Base-by-base conservation (phyloP, 2,888 invertebrate genomes). In the Tenthredo notha region DNA sequence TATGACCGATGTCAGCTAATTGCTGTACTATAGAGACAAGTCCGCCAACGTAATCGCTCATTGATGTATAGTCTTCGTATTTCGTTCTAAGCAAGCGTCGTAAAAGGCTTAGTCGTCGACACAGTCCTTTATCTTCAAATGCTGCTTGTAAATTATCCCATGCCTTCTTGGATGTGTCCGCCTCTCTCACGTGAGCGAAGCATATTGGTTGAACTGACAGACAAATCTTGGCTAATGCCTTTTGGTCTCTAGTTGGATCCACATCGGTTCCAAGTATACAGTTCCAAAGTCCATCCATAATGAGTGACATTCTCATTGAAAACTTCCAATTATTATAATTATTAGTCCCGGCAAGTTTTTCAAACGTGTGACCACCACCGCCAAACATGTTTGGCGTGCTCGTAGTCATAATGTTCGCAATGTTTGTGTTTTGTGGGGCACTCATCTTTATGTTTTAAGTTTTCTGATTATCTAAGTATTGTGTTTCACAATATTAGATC, bases 1-100 rank as follows among this genome's bases (percentile, higher is more conserved):
- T 86, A 15, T 86, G 86, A 9, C 85, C 85, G 0, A 87, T 87
- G 2, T 85, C 84, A 29, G 86, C 85, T 25, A 87, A 84, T 84
- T 87, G 84, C 72, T 88, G 88, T 12, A 87, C 86, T 2, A 88
- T 25, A 47, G 87, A 82, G 86, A 88, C 87, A 1, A 86, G 70
- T 70, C 86, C 87, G 77, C 87, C 88, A 1, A 88, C 87, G 80
- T 89, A 89, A 1, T 83, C 86, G 37, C 87, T 86, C 87, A 88
- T 88, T 5, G 84, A 85, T 18, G 21, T 50, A 84, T 85, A 86
- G 21, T 86, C 70, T 54, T 83, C 85, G 4, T 84, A 54, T 33
- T 83, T 85, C 1, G 77, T 70, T 50, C 78, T 70, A n/a, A 77
- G 43, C 25, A 87, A 43, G 65, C 40, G 85, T 65, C 87, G 47